Conservation (phyloP, 2,113 vertebrate species). For the Indri indri region DNA sequence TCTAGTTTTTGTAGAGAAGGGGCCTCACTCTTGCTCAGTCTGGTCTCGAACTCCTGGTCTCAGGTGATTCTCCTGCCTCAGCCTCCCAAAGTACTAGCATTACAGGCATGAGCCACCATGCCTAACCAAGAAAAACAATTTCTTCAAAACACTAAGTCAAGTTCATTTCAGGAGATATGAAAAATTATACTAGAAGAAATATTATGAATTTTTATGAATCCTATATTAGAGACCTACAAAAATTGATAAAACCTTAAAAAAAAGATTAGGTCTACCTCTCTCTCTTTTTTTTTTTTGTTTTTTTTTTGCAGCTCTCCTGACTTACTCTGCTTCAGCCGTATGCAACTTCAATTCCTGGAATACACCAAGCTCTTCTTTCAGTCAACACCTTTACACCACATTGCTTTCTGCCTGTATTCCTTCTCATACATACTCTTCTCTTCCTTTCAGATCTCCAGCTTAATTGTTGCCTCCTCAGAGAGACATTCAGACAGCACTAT, state of each 20-base stretch:
- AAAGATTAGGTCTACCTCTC: neutral
- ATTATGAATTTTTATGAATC: neutral
- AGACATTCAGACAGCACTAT: neutral
- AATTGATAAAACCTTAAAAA: neutral
- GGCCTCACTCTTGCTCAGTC: too few relatives aligned
- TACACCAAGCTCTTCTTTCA: neutral
- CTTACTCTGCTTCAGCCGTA: neutral
- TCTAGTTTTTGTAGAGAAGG: too few relatives aligned
- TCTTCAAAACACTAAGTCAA: slow-evolving; percentile 38
- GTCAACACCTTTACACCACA: neutral
- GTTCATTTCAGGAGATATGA: neutral
- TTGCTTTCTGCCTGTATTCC: neutral
- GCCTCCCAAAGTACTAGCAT: too few relatives aligned
- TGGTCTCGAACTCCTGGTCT: too few relatives aligned
- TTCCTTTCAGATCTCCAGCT: neutral
- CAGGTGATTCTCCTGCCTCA: too few relatives aligned
- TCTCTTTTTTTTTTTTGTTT: neutral
- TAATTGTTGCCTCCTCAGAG: neutral
- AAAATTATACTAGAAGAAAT: slow-evolving; percentile 21
- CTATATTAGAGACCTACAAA: neutral
- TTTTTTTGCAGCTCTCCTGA: neutral
- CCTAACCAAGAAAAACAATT: neutral
- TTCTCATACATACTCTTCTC: neutral
- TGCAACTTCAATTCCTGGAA: neutral
- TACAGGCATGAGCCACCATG: too few relatives aligned